Evolutionary conservation across 2,797 vertebrate genomes (phyloP), one percentile per base, ranked within the genome.

Genomic region (Rhabdomys pumilio): DNA sequence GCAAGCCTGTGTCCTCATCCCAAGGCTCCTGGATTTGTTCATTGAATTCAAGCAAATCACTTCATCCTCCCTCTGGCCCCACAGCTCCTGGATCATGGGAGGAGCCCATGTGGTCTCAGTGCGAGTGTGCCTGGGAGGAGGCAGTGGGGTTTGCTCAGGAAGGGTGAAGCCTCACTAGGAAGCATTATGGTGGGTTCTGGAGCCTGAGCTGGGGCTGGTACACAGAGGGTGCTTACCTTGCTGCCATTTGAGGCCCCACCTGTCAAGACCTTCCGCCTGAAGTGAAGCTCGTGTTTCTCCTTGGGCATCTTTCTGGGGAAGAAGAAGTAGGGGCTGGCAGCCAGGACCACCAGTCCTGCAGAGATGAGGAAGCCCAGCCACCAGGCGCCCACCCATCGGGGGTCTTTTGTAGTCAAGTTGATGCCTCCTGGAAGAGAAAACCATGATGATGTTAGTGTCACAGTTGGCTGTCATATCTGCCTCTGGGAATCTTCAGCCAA

Each of bases 321-420:
- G 98, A 99, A 99, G 97, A 99, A 98, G 97, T 99, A 99, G 0
- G 99, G 99, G 95, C 99, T 95, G 0, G 99, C 99, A 0, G 99
- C 96, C 96, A 99, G 76, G 83, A 99, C 98, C 92, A 99, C 99
- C 0, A 99, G 65, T 7, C 98, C 98, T 34, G 99, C 98, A 0
- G 99, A 98, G 24, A 99, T 95, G 47, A 99, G 98, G 98, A 99
- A 99, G 2, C 99, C 99, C 0, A 99, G 98, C 99, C 99, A 99
- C 99, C 99, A 99, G 95, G 99, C 99, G 0, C 99, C 99, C 0
- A 99, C 99, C 99, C 99, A 99, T 38, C 99, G 99, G 0, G 99
- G 99, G 97, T 99, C 99, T 55, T 77, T 94, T 0, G 84, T 93
- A 0, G 98, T 96, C 80, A 99, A 91, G 26, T 75, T 7, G 31